Evolutionary conservation across 2,113 vertebrate genomes (phyloP).

Genomic region (cattle (Bos taurus)): ARS-UCD2.0 NC_037338.1:83447501-83448000

Average conservation of each 20-base stretch:
- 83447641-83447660: neutral
- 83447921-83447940: accelerated
- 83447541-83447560: neutral
- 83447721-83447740: neutral
- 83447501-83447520: too few species aligned
- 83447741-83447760: neutral
- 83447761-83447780: neutral
- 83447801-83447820: neutral
- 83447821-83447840: neutral
- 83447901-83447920: neutral
- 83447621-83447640: neutral
- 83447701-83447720: neutral
- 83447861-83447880: accelerated
- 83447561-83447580: neutral
- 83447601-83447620: neutral
- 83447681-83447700: neutral
- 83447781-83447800: neutral
- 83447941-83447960: neutral
- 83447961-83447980: neutral
- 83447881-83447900: too few species aligned
- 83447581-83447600: neutral
- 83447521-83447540: neutral
- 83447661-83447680: neutral
- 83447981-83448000: accelerated
- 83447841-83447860: neutral